These are phyloP conservation scores for Tupaia chinensis DNA, from an alignment of 2,113 vertebrate genomes.

Conservation along the genomic window DNA sequence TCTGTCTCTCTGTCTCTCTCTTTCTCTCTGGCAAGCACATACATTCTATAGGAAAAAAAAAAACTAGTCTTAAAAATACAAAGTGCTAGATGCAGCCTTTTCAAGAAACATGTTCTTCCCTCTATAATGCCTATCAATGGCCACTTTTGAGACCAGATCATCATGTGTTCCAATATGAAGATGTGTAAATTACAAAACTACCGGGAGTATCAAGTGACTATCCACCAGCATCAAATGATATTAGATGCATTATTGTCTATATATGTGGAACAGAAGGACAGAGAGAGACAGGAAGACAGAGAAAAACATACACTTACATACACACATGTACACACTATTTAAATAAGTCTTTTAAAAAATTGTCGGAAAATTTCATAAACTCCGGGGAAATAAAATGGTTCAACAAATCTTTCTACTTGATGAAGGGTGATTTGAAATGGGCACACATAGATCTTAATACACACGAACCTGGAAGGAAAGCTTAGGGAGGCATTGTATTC, in stretches of 20 bases:
- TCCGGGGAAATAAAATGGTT: constrained; percentile 10
- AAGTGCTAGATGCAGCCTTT: neutral
- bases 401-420: neutral
- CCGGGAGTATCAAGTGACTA: neutral
- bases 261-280: neutral
- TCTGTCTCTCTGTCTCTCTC: no score
- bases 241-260: no score
- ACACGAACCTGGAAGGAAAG: neutral
- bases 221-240: neutral
- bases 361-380: neutral
- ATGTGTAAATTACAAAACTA: neutral
- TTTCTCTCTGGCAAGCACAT: no score
- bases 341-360: neutral
- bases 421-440: constrained; percentile 9
- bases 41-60: no score
- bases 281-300: neutral
- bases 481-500: neutral
- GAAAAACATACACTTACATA: neutral
- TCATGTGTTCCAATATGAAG: neutral
- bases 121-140: neutral
- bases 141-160: neutral
- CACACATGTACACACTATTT: neutral
- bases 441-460: neutral
- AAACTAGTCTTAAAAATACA: neutral
- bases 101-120: neutral